phyloP scores from a whole-genome alignment of 2,888 invertebrate genomes.

The Cephus pulcher region DNA sequence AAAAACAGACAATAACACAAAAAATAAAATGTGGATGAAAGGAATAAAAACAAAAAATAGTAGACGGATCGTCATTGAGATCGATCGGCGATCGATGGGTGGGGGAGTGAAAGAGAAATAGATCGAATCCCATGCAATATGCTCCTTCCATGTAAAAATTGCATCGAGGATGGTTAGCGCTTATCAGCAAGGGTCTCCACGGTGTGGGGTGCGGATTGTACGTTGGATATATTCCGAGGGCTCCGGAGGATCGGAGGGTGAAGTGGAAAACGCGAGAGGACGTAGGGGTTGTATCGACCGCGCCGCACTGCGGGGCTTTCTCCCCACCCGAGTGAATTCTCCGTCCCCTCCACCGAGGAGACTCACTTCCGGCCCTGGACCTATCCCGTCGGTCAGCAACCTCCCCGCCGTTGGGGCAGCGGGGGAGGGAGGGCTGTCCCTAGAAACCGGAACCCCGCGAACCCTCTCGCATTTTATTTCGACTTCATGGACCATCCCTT shows the following conservation, averaged over 20 bases:
- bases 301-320: slow-evolving; percentile 66
- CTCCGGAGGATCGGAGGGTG: too few species aligned
- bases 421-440: not conserved
- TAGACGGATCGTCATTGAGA: too few species aligned
- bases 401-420: not conserved
- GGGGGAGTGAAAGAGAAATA: too few species aligned
- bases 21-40: too few species aligned
- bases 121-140: too few species aligned
- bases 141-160: too few species aligned
- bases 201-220: slow-evolving; percentile 28
- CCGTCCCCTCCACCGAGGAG: not conserved
- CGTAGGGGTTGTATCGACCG: slow-evolving; percentile 62
- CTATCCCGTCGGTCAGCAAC: slow-evolving; percentile 18
- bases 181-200: too few species aligned
- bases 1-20: too few species aligned
- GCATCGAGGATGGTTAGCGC: too few species aligned
- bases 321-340: slow-evolving; percentile 48
- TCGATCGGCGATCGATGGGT: not conserved
- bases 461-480: slow-evolving; percentile 10
- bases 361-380: slow-evolving; percentile 10
- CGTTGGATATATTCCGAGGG: too few species aligned
- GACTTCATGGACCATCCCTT: not conserved
- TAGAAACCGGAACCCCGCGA: slow-evolving; percentile 10
- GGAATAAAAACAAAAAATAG: too few species aligned
- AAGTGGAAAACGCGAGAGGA: too few species aligned